Conservation (phyloP, 2,113 vertebrate genomes). For the Phyllopteryx taeniolatus region DNA sequence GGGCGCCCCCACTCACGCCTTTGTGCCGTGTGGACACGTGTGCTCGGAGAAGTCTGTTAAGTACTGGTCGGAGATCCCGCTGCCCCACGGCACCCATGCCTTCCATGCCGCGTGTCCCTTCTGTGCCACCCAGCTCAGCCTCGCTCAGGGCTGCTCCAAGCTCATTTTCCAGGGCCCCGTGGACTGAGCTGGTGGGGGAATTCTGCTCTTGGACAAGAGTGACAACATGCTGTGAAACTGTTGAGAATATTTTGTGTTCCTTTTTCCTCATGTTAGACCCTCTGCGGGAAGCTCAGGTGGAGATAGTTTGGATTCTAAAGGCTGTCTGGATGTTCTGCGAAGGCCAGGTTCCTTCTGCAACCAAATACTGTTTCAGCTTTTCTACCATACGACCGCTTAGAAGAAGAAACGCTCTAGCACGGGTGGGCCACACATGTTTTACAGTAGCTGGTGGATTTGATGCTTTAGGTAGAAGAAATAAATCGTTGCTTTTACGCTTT, state of each 20-base stretch:
- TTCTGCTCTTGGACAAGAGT: slow-evolving; percentile 23
- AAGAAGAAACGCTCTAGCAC: slow-evolving; percentile 17
- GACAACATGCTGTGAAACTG: slow-evolving; percentile 66
- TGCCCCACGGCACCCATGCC: slow-evolving; percentile 96
- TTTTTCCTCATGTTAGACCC: slow-evolving; percentile 46
- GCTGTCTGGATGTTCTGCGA: slow-evolving; percentile 31
- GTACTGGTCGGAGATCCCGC: slow-evolving; percentile 93
- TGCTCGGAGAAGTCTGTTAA: slow-evolving; percentile 95
- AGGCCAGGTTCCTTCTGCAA: slow-evolving; percentile 35
- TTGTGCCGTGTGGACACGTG: slow-evolving; percentile 94
- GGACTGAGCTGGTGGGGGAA: slow-evolving; percentile 77
- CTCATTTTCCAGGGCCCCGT: slow-evolving; percentile 96
- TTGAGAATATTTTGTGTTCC: slow-evolving; percentile 48
- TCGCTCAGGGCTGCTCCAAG: slow-evolving; percentile 87
- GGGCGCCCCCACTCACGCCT: slow-evolving; percentile 89
- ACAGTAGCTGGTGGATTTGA: slow-evolving; percentile 36
- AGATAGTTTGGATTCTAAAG: slow-evolving; percentile 50
- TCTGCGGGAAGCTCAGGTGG: slow-evolving; percentile 36
- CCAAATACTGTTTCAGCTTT: slow-evolving; percentile 43
- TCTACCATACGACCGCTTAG: slow-evolving; percentile 34
- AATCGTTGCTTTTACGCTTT: slow-evolving; percentile 15
- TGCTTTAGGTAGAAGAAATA: slow-evolving; percentile 28
- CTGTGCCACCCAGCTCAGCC: slow-evolving; percentile 87
- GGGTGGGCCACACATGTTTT: slow-evolving; percentile 20
- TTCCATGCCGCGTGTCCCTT: slow-evolving; percentile 97